Conservation (phyloP, 2,113 vertebrate species). For the Leiothrix lutea region DNA sequence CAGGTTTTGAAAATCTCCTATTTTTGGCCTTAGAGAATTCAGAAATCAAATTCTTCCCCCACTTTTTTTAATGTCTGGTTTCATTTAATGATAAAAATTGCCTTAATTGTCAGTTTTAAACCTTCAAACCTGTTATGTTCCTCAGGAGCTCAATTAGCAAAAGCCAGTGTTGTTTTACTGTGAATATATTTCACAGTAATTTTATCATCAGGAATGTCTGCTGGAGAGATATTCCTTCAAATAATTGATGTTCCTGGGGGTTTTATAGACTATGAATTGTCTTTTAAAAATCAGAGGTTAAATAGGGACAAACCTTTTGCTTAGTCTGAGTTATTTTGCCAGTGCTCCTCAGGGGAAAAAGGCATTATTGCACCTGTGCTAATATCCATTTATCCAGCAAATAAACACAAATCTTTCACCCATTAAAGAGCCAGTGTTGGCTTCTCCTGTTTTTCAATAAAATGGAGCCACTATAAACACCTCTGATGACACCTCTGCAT, state of each 20-base stretch:
- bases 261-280: neutral
- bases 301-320: neutral
- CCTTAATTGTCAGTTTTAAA: neutral
- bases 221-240: neutral
- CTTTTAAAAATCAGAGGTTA: neutral
- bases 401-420: neutral
- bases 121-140: neutral
- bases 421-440: neutral
- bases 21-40: neutral
- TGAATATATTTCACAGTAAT: neutral
- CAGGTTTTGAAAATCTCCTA: neutral
- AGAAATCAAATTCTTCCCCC: neutral
- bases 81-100: neutral
- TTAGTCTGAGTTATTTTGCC: neutral
- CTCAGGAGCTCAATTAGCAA: neutral
- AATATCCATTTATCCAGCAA: neutral
- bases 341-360: neutral
- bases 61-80: fast-evolving
- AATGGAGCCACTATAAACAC: neutral
- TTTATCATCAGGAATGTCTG: neutral
- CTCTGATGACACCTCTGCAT: neutral
- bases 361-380: neutral
- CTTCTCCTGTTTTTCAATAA: neutral
- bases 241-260: neutral
- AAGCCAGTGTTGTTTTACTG: neutral